These are phyloP conservation scores for Tokudaia muenninki DNA, from an alignment of 2,797 vertebrate genomes.

Conservation along the genomic window DNA sequence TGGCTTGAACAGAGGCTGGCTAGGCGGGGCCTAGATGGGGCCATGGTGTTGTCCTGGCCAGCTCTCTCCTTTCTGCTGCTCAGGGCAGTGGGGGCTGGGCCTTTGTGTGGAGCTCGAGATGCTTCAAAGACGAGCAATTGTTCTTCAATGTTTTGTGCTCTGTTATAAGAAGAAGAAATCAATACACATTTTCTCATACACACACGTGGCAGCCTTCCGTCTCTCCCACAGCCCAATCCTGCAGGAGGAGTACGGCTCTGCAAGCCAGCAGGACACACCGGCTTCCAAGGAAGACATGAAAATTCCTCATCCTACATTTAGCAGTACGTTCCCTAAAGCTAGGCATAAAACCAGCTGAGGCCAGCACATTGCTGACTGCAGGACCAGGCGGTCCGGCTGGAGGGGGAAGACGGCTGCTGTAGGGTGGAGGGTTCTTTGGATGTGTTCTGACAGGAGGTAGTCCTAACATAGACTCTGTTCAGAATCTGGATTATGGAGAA, in stretches of 20 bases:
- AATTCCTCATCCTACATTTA: slow-evolving; percentile 31
- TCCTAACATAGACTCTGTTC: not conserved
- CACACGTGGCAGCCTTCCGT: slow-evolving; percentile 51
- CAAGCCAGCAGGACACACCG: not conserved
- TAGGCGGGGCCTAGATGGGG: not conserved
- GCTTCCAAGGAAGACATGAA: slow-evolving; percentile 40
- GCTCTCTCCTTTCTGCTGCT: slow-evolving; percentile 53
- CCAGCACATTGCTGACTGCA: not conserved
- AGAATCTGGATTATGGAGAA: not conserved
- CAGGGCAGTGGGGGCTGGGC: slow-evolving; percentile 64
- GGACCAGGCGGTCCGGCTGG: not conserved
- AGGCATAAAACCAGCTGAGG: not conserved
- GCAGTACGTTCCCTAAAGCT: slow-evolving; percentile 54
- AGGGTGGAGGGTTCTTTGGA: not conserved
- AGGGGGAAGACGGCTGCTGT: not conserved
- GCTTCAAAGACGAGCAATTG: slow-evolving; percentile 75
- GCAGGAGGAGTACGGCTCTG: not conserved
- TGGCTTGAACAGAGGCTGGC: slow-evolving; percentile 24
- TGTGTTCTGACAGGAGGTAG: not conserved
- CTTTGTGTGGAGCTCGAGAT: slow-evolving; percentile 74
- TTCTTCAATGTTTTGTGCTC: slow-evolving; percentile 78
- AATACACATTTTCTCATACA: slow-evolving; percentile 82
- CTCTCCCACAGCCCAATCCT: slow-evolving; percentile 19
- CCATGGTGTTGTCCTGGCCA: not conserved
- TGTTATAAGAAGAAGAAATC: slow-evolving; percentile 81